Conservation (phyloP, 2,113 vertebrate species). For the Poeciliopsis retropinna region DNA sequence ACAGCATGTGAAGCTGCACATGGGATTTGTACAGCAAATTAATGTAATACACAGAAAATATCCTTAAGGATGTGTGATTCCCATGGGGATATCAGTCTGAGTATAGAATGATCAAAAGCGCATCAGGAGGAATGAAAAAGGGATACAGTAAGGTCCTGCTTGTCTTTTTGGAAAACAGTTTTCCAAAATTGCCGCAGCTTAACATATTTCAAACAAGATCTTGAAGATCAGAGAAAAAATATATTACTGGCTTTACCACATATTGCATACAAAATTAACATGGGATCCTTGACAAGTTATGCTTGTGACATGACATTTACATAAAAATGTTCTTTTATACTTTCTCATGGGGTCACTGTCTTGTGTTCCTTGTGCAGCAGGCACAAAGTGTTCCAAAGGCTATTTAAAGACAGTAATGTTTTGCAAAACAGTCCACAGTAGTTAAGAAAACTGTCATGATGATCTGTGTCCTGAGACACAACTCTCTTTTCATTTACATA, state of each 20-base stretch:
- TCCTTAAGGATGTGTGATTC: too few relatives aligned
- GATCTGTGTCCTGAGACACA: background rate
- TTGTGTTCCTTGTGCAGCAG: background rate
- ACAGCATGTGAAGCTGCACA: too few relatives aligned
- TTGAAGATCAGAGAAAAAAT: background rate
- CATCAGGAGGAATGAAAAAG: too few relatives aligned
- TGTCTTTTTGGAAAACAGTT: too few relatives aligned
- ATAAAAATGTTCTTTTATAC: background rate
- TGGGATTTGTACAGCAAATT: too few relatives aligned
- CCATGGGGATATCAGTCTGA: too few relatives aligned
- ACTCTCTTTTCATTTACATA: background rate
- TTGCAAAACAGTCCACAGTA: background rate
- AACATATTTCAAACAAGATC: too few relatives aligned
- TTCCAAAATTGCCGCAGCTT: too few relatives aligned
- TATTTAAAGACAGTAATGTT: conserved; percentile 13
- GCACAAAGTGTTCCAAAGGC: background rate
- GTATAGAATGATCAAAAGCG: too few relatives aligned
- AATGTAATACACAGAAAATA: too few relatives aligned
- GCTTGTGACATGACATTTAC: background rate
- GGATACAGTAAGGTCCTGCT: too few relatives aligned
- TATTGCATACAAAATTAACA: background rate
- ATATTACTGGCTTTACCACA: background rate
- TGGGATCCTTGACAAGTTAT: background rate
- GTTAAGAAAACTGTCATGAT: background rate
- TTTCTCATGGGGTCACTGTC: background rate